phyloP scores from a whole-genome alignment of 2,113 vertebrate species.

The Eptatretus burgeri region DNA sequence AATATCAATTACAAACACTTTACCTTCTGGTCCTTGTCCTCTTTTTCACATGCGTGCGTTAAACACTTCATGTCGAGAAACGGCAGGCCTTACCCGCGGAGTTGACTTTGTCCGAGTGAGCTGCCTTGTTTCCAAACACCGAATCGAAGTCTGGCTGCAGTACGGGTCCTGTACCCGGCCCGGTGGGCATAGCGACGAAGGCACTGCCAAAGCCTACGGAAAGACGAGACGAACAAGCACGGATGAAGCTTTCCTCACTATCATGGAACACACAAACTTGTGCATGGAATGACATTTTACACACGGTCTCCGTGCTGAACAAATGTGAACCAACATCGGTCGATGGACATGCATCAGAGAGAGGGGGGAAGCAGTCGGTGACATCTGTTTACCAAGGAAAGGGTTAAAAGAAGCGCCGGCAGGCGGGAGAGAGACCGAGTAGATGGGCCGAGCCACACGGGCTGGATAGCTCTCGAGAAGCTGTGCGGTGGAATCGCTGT shows the following conservation, averaged over 20 bases:
- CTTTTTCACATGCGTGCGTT: too few relatives aligned
- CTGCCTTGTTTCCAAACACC: slow-evolving; percentile 1
- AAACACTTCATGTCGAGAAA: too few relatives aligned
- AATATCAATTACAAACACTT: too few relatives aligned
- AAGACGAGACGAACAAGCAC: background rate
- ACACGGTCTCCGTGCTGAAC: too few relatives aligned
- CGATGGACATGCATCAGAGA: too few relatives aligned
- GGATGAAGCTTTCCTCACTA: too few relatives aligned
- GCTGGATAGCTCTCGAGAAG: background rate
- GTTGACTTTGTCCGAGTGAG: slow-evolving; percentile 1
- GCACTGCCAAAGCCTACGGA: background rate
- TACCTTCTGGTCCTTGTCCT: too few relatives aligned
- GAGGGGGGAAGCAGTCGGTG: too few relatives aligned
- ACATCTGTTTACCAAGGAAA: background rate
- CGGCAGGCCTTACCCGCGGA: background rate
- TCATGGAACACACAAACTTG: too few relatives aligned
- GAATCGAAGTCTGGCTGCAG: slow-evolving; percentile 6
- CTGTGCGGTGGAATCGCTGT: too few relatives aligned
- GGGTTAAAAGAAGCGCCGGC: slow-evolving; percentile 1
- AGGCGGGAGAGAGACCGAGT: slow-evolving; percentile 3
- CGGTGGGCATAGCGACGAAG: background rate
- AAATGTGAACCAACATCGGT: too few relatives aligned
- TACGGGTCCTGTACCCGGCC: background rate
- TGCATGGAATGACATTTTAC: too few relatives aligned
- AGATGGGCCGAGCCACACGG: background rate